These are phyloP conservation scores for Erythrocercus mccallii DNA, from an alignment of 2,113 vertebrate genomes.

Conservation along the genomic window DNA sequence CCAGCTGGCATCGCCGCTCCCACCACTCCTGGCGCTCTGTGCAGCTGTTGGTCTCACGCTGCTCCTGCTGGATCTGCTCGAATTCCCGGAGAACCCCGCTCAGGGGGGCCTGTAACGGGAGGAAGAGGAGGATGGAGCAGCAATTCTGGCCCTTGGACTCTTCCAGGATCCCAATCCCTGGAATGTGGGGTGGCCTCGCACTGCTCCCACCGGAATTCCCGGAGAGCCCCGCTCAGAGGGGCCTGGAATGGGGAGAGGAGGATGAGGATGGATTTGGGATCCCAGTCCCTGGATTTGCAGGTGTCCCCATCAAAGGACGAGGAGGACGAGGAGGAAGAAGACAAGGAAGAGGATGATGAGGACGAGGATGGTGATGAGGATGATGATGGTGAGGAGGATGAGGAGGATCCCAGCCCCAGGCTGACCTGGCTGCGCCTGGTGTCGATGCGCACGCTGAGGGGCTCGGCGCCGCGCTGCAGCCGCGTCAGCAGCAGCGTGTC, in stretches of 20 bases:
- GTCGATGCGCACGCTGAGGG: background rate
- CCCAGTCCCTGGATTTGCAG: too few relatives aligned
- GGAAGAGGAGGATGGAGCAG: too few relatives aligned
- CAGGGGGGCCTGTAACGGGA: slow-evolving; percentile 64
- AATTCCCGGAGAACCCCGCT: slow-evolving; percentile 77
- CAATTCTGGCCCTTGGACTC: too few relatives aligned
- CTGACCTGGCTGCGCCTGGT: background rate
- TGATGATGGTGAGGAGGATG: too few relatives aligned
- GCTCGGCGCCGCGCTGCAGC: background rate
- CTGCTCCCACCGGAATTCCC: slow-evolving; percentile 89
- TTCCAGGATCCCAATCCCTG: too few relatives aligned
- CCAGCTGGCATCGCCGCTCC: slow-evolving; percentile 79
- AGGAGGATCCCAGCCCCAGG: too few relatives aligned
- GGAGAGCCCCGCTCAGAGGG: slow-evolving; percentile 28
- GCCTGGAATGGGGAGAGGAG: too few relatives aligned
- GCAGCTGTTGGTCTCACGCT: slow-evolving; percentile 80
- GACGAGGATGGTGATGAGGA: too few relatives aligned
- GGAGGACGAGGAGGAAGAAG: too few relatives aligned
- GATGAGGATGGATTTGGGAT: too few relatives aligned
- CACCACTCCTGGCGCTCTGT: slow-evolving; percentile 88
- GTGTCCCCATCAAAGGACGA: too few relatives aligned
- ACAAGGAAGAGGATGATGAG: too few relatives aligned
- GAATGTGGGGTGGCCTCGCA: slow-evolving; percentile 70
- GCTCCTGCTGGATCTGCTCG: slow-evolving; percentile 81
- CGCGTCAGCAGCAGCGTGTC: background rate